Conservation (phyloP, 2,113 vertebrate species). For the Dipodomys merriami region DNA sequence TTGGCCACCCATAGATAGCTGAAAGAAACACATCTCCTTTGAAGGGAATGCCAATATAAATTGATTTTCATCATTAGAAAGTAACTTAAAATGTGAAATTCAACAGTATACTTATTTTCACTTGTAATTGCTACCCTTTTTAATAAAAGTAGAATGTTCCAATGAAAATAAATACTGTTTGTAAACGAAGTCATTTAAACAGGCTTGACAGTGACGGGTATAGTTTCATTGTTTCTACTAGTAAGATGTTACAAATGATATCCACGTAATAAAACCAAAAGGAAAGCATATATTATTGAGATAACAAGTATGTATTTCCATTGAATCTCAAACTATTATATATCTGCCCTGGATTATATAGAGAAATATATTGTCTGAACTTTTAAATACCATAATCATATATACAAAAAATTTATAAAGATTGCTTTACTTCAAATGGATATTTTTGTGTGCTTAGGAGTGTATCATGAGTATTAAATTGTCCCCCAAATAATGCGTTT, state of each 20-base stretch:
- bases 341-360: neutral
- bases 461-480: neutral
- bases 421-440: constrained; percentile 9
- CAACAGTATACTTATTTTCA: neutral
- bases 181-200: neutral
- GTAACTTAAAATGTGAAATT: constrained; percentile 22
- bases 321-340: constrained; percentile 9
- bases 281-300: neutral
- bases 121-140: neutral
- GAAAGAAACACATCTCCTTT: neutral
- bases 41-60: neutral
- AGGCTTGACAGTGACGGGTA: neutral
- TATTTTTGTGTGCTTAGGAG: constrained; percentile 18
- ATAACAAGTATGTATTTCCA: neutral
- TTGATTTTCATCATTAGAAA: neutral
- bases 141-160: constrained; percentile 9
- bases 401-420: neutral
- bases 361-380: constrained; percentile 17
- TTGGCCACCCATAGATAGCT: neutral
- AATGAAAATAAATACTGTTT: neutral
- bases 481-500: neutral
- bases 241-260: neutral
- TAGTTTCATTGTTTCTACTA: neutral
- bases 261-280: constrained; percentile 17
- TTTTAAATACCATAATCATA: neutral